Base-by-base conservation (phyloP, 2,797 vertebrate genomes). In the Micrastur ruficollis region DNA sequence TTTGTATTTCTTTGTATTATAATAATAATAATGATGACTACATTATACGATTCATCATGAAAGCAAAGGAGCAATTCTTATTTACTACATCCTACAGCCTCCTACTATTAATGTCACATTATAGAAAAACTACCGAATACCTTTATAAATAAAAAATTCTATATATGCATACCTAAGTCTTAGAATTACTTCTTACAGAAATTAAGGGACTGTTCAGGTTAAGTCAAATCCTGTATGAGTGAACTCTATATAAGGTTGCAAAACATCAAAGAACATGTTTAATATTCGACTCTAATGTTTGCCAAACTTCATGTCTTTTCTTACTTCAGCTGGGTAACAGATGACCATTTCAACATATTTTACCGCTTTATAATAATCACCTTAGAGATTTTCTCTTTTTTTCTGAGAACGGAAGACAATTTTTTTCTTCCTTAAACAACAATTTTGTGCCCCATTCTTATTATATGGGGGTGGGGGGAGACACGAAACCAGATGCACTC, bases 251-350 rank as follows among this genome's bases (percentile, higher is more conserved):
- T 59, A 59, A 73, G 47, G 42, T 29, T 86, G 66, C 27, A 93
- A 71, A 89, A 89, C 86, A 94, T 92, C 92, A 94, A 95, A 91
- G 85, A 81, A 66, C 17, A 52, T 29, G 32, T 40, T 95, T 72
- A 36, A 84, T 88, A 84, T 84, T 50, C 63, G 16, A 52, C 59
- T 89, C 79, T 11, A 81, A 56, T 9, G 18, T 75, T 61, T 55
- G 46, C 62, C 66, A 66, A 79, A 81, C 27, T 81, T 95, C 2
- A n/a, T 36, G 42, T 32, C 42, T 90, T 73, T 86, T 89, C 78
- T 81, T 86, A 81, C 58, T 87, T 95, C 76, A 96, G 56, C 76
- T 96, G 92, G 68, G 44, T 55, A 96, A 63, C 91, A 95, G 82
- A 95, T 90, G 85, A 95, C 31, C 31, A 62, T 56, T 88, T 70